Evolutionary conservation across 1,140 invertebrate species (phyloP).

Genomic region (Drepana arcuata): DNA sequence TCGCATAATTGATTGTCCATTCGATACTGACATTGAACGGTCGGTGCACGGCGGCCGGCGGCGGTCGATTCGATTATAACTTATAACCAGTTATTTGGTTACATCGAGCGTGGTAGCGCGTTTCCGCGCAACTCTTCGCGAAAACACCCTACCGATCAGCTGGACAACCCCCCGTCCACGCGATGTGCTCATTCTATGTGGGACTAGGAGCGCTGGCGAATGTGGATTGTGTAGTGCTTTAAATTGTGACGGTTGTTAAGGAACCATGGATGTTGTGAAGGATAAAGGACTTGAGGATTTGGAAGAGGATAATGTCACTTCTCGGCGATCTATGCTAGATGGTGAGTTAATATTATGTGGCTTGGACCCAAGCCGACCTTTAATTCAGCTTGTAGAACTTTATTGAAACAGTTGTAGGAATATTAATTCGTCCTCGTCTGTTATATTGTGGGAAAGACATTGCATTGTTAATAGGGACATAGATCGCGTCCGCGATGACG

Average conservation of each 20-base stretch:
- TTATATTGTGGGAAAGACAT: too few relatives aligned
- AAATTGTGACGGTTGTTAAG: conserved; percentile 24
- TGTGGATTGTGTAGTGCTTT: conserved; percentile 30
- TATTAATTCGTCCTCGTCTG: too few relatives aligned
- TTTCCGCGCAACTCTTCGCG: conserved; percentile 17
- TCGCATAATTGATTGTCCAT: conserved; percentile 65
- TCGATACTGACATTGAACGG: conserved; percentile 65
- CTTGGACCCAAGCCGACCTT: neutral
- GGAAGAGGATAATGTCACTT: conserved; percentile 42
- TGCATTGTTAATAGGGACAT: conserved; percentile 4
- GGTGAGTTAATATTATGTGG: conserved; percentile 35
- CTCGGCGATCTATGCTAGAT: conserved; percentile 58
- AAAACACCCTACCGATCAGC: conserved; percentile 26
- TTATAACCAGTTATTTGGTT: conserved; percentile 44
- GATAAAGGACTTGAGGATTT: conserved; percentile 45
- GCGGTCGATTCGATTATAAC: conserved; percentile 24
- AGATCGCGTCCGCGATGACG: conserved; percentile 13
- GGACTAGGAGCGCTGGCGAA: conserved; percentile 21
- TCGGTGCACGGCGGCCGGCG: conserved; percentile 38
- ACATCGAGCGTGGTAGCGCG: conserved; percentile 36
- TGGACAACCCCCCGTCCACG: conserved; percentile 8
- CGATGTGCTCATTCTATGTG: conserved; percentile 34
- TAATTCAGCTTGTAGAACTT: neutral
- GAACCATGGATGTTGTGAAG: conserved; percentile 50
- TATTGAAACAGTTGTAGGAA: too few relatives aligned